Percentiles rank a stretch among this genome's conserved stretches.
Evolutionary conservation across 1,140 invertebrate species (phyloP).

Genomic region (Sipha flava): DNA sequence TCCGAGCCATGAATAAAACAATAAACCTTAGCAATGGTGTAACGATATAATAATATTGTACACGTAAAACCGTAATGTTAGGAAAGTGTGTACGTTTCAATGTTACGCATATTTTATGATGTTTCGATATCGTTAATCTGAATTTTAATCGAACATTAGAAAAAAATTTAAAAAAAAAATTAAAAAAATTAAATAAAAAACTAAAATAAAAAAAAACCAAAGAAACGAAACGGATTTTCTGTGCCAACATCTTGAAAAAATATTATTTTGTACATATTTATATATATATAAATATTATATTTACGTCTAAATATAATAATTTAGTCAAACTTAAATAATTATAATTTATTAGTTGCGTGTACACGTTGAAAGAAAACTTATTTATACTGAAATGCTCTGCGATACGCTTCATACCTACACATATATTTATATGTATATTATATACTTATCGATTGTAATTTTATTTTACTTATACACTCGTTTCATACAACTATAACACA

Average conservation of each 20-base stretch:
- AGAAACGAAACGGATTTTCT: background rate
- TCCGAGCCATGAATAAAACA: slow-evolving; percentile 12
- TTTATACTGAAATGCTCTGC: background rate
- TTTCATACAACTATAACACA: background rate
- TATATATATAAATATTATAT: too few relatives aligned
- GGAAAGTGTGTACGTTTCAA: background rate
- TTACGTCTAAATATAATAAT: background rate
- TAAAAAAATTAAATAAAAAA: too few relatives aligned
- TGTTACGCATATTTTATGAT: background rate
- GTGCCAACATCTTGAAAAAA: slow-evolving; percentile 2
- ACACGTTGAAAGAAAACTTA: background rate
- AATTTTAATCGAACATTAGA: background rate
- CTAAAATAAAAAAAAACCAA: background rate
- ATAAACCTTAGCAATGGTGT: too few relatives aligned
- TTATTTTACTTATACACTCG: background rate
- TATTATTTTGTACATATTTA: background rate
- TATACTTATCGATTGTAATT: background rate
- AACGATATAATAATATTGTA: background rate
- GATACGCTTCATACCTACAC: too few relatives aligned
- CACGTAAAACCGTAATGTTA: background rate
- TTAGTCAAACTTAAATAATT: slow-evolving; percentile 15
- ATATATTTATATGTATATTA: background rate
- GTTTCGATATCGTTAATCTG: background rate
- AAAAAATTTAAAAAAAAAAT: background rate
- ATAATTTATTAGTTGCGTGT: slow-evolving; percentile 6